Conservation (phyloP, 2,113 vertebrate genomes). For the Sebastes fasciatus region DNA sequence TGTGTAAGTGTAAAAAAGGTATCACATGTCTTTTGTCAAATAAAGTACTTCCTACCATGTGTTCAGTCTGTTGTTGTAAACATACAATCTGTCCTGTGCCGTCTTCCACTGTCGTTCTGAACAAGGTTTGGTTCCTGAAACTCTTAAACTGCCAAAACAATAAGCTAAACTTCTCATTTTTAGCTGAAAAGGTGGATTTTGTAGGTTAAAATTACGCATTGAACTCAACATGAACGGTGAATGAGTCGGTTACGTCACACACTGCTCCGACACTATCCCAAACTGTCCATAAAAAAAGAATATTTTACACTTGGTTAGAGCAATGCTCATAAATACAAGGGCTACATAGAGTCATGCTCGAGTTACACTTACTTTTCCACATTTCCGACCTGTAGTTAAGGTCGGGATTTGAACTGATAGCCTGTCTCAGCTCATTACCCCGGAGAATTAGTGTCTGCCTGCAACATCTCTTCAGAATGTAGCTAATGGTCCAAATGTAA, state of each 20-base stretch:
- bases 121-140: neutral
- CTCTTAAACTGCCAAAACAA: neutral
- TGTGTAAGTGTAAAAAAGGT: neutral
- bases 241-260: neutral
- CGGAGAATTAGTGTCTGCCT: neutral
- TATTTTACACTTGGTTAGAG: neutral
- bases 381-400: neutral
- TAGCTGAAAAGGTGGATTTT: neutral
- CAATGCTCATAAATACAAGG: neutral
- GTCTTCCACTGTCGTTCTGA: too few relatives aligned
- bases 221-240: neutral
- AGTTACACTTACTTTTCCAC: neutral
- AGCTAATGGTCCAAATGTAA: conserved; percentile 5
- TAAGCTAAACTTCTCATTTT: neutral
- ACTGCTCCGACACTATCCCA: neutral
- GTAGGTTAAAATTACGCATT: neutral
- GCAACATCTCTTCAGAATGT: neutral
- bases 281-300: neutral
- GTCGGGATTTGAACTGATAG: neutral
- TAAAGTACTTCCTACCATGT: neutral
- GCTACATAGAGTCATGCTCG: neutral
- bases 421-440: neutral
- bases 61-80: neutral
- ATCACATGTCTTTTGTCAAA: neutral
- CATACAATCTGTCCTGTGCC: neutral